Percentiles rank a stretch among this genome's conserved stretches.
Evolutionary conservation across 2,113 vertebrate genomes (phyloP).

Genomic region (Lamprotornis superbus): DNA sequence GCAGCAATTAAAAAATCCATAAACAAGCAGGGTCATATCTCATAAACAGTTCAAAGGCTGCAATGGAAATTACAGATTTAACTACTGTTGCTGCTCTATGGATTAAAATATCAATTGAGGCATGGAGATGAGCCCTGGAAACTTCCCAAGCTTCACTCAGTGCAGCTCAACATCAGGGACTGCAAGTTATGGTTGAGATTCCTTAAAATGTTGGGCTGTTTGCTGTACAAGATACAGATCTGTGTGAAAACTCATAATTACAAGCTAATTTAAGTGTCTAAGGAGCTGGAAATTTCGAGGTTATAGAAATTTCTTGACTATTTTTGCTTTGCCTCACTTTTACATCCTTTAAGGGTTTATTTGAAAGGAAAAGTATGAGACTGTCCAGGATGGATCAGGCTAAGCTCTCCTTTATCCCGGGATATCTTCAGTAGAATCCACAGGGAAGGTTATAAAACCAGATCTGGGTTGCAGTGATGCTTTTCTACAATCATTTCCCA

Average conservation of each 20-base stretch:
- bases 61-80: not conserved
- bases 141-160: not conserved
- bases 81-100: not conserved
- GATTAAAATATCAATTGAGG: not conserved
- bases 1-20: not conserved
- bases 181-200: not conserved
- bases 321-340: not conserved
- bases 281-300: not conserved
- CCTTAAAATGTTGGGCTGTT: not conserved
- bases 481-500: not conserved
- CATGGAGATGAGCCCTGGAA: not conserved
- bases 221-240: not conserved
- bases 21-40: not conserved
- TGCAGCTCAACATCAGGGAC: not conserved
- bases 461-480: not conserved
- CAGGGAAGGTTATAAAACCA: not conserved
- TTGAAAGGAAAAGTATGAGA: not conserved
- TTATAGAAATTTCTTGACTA: not conserved
- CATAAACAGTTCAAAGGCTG: conserved; percentile 13
- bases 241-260: not conserved
- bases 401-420: not conserved
- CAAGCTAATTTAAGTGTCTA: not conserved
- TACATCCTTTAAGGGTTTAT: not conserved
- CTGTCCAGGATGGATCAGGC: not conserved
- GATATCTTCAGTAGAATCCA: not conserved